A percentile compares a stretch with the other conserved stretches of the same genome.
These are phyloP conservation scores for Carettochelys insculpta DNA, from an alignment of 2,113 vertebrate species.

Conservation along the genomic window DNA sequence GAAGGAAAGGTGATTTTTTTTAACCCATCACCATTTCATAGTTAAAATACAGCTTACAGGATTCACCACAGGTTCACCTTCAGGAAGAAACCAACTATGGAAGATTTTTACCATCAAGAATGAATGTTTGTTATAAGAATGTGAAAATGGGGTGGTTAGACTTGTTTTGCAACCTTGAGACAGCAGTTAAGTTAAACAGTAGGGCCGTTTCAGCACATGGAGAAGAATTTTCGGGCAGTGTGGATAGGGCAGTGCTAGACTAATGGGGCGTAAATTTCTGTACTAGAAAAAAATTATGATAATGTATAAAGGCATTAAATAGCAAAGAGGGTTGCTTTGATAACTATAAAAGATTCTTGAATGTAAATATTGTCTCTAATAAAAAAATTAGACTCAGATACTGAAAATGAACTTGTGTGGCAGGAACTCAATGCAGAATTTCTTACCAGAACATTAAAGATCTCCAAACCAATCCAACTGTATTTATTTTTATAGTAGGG, in stretches of 20 bases:
- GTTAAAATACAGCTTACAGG: neutral
- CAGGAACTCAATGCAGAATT: neutral
- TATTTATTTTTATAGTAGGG: conserved; percentile 62
- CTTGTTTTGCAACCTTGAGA: neutral
- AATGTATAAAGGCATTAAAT: neutral
- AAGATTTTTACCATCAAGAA: neutral
- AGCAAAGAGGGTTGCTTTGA: neutral
- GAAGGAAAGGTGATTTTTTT: neutral
- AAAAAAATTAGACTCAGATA: conserved; percentile 45
- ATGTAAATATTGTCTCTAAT: conserved; percentile 4
- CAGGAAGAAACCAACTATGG: neutral
- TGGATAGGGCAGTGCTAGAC: neutral
- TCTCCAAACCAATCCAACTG: conserved; percentile 47
- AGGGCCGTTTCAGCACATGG: too few relatives aligned
- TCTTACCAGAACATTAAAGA: conserved; percentile 47
- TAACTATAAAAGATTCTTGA: conserved; percentile 21
- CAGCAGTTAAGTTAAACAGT: neutral
- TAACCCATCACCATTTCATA: neutral
- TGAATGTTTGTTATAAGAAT: neutral
- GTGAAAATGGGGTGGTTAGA: neutral
- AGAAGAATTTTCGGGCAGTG: neutral
- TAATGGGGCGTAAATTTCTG: neutral
- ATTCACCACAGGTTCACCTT: neutral
- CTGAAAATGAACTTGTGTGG: conserved; percentile 42
- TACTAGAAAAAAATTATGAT: neutral